Evolutionary conservation across 2,888 invertebrate species (phyloP).

Genomic region (Acleris cristana): DNA sequence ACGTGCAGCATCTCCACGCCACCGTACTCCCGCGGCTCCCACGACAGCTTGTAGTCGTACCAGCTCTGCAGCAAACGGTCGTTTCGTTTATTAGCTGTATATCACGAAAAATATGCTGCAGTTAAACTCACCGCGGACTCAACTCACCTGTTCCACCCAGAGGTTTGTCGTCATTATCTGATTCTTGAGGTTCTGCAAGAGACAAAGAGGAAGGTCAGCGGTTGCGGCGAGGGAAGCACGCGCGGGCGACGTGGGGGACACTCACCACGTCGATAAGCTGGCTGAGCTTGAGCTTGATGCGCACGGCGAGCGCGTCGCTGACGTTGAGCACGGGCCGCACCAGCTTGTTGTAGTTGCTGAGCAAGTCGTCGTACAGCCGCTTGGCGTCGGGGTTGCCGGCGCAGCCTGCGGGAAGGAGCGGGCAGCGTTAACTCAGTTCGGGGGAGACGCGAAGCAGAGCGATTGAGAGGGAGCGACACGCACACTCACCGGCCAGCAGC

Average conservation of each 20-base stretch:
- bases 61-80: constrained; percentile 86
- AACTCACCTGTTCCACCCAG: constrained; percentile 89
- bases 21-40: constrained; percentile 97
- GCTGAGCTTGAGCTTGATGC: constrained; percentile 97
- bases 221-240: constrained; percentile 1
- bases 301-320: constrained; percentile 96
- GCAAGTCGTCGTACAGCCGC: constrained; percentile 96
- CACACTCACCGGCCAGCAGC: constrained; percentile 49
- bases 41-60: constrained; percentile 97
- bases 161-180: constrained; percentile 98
- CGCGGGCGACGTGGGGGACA: constrained; percentile 61
- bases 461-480: constrained; percentile 39
- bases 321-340: constrained; percentile 98
- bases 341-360: constrained; percentile 98
- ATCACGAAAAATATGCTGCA: too few species aligned
- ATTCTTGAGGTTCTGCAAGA: constrained; percentile 95
- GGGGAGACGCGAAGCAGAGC: not conserved
- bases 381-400: constrained; percentile 97
- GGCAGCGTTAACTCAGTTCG: constrained; percentile 45
- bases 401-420: constrained; percentile 84
- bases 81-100: too few species aligned
- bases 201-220: not conserved
- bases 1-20: constrained; percentile 98
- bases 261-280: constrained; percentile 99
- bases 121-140: too few species aligned